Evolutionary conservation across 2,888 invertebrate species (phyloP).

Genomic region (Mesochorus sp.): DNA sequence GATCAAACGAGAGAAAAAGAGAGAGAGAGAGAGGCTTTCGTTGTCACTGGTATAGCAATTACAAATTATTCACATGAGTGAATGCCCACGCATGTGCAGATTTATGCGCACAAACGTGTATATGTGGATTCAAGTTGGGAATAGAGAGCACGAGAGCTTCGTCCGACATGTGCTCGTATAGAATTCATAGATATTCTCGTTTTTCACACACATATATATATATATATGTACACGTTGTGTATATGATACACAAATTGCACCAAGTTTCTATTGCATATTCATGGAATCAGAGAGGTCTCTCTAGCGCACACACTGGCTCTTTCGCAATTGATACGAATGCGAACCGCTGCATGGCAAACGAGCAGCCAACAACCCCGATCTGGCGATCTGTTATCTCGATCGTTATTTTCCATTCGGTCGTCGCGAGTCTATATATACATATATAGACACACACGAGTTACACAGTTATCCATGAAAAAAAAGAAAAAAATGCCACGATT

Average conservation of each 20-base stretch:
- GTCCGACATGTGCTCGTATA: constrained; percentile 11
- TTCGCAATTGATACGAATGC: constrained; percentile 80
- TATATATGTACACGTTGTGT: constrained; percentile 48
- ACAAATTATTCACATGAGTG: constrained; percentile 73
- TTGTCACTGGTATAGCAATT: constrained; percentile 70
- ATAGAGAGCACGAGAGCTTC: constrained; percentile 47
- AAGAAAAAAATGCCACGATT: constrained; percentile 63
- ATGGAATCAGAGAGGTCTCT: constrained; percentile 67
- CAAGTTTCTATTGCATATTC: constrained; percentile 75
- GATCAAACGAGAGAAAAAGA: too few relatives aligned
- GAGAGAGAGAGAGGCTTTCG: constrained; percentile 45
- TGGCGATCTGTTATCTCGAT: constrained; percentile 72
- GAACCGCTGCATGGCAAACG: constrained; percentile 80
- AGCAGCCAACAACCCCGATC: constrained; percentile 66
- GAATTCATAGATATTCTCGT: constrained; percentile 28
- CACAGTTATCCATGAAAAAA: too few relatives aligned
- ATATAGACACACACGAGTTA: constrained; percentile 1
- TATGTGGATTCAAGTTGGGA: constrained; percentile 7
- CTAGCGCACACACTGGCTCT: constrained; percentile 26
- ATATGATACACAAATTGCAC: too few relatives aligned
- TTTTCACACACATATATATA: constrained; percentile 33
- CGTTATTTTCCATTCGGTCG: constrained; percentile 72
- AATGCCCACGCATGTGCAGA: constrained; percentile 74
- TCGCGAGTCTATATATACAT: constrained; percentile 6
- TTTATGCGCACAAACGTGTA: constrained; percentile 75